Evolutionary conservation across 2,888 invertebrate genomes (phyloP).

Genomic region (Shargacucullia verbasci): DNA sequence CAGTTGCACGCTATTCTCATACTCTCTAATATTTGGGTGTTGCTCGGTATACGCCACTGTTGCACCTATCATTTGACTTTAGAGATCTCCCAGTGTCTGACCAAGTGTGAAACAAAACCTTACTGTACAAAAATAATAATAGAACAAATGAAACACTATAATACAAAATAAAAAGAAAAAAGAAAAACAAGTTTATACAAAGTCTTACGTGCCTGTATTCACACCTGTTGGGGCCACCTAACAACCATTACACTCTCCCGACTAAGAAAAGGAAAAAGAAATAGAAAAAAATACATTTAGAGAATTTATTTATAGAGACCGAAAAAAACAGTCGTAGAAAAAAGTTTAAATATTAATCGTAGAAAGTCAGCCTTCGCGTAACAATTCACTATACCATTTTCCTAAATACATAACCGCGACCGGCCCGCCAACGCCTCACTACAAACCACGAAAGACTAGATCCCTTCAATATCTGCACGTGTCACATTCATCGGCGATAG

Average conservation of each 20-base stretch:
- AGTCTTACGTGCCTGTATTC: constrained; percentile 63
- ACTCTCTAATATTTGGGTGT: background rate
- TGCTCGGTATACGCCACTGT: background rate
- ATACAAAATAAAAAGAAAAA: constrained; percentile 75
- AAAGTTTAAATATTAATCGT: constrained; percentile 70
- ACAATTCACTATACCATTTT: constrained; percentile 71
- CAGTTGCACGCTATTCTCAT: constrained; percentile 10
- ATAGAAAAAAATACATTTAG: constrained; percentile 44
- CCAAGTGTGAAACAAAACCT: constrained; percentile 78
- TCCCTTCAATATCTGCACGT: constrained; percentile 23
- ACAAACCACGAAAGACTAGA: constrained; percentile 59
- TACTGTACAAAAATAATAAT: constrained; percentile 79
- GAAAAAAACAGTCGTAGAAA: constrained; percentile 60
- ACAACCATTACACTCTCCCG: constrained; percentile 43
- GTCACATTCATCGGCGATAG: background rate
- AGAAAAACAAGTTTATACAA: constrained; percentile 73
- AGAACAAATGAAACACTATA: constrained; percentile 75
- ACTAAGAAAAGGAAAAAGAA: constrained; percentile 43
- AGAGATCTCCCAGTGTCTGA: constrained; percentile 54
- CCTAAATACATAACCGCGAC: constrained; percentile 64
- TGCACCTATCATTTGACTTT: constrained; percentile 30
- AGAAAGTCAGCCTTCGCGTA: constrained; percentile 83
- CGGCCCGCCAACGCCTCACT: constrained; percentile 39
- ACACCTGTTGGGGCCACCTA: constrained; percentile 58
- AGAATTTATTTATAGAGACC: constrained; percentile 55